Evolutionary conservation across 2,797 vertebrate genomes (phyloP).

Genomic region (Ibycter americanus): DNA sequence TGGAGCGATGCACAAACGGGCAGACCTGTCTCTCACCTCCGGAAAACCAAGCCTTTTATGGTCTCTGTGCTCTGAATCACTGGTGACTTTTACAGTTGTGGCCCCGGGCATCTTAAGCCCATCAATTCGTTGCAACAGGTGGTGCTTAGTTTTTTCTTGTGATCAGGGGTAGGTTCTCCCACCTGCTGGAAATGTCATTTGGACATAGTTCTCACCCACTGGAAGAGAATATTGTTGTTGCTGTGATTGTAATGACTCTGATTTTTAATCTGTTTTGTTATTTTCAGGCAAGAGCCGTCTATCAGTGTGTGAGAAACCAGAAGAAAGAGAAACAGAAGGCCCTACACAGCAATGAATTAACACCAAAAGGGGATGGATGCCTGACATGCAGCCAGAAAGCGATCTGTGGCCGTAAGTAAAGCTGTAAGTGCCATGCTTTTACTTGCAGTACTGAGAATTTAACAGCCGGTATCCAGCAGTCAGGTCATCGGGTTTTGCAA

Average conservation of each 20-base stretch:
- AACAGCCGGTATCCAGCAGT: slow-evolving; percentile 72
- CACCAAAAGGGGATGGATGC: background rate
- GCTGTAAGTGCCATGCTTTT: background rate
- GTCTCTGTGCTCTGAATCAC: background rate
- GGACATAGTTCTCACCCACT: background rate
- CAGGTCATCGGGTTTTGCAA: background rate
- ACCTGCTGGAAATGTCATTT: rapidly evolving
- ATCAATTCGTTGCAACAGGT: background rate
- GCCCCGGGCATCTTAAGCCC: background rate
- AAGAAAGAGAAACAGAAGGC: background rate
- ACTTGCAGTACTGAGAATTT: slow-evolving; percentile 74
- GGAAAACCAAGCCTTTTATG: background rate
- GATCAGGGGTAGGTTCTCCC: background rate
- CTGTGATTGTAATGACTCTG: background rate
- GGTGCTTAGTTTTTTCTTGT: background rate
- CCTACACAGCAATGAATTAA: background rate
- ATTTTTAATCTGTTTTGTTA: background rate
- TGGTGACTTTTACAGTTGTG: background rate
- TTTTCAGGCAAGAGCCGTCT: background rate
- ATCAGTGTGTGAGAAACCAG: background rate
- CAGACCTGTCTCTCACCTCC: background rate
- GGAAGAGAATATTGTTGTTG: background rate
- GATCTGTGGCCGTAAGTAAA: background rate
- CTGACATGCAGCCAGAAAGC: rapidly evolving
- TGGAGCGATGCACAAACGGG: background rate